Percentiles rank a stretch among this genome's conserved stretches.
These are phyloP conservation scores for Macrophya annulata DNA, from an alignment of 2,888 invertebrate species.

Conservation along the genomic window DNA sequence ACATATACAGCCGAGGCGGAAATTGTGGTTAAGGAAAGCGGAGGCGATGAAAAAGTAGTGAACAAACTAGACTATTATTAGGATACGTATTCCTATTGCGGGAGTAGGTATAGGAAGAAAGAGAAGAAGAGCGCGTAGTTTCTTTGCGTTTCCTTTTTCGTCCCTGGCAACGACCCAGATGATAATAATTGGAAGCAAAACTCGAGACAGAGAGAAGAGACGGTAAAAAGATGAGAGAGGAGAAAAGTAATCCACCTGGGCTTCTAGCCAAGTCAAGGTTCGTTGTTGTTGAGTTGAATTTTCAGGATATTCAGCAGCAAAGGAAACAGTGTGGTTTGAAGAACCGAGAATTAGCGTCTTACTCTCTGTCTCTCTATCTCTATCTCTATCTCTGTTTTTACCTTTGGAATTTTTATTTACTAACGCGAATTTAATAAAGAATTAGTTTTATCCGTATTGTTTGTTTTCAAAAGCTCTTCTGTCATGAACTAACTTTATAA, in stretches of 20 bases:
- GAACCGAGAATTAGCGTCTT: neutral
- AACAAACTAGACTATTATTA: conserved; percentile 51
- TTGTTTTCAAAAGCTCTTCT: neutral
- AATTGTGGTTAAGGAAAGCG: conserved; percentile 43
- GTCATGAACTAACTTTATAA: neutral
- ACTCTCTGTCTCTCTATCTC: neutral
- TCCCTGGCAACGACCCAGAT: conserved; percentile 67
- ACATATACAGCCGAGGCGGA: neutral
- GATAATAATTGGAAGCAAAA: conserved; percentile 71
- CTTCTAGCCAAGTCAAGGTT: conserved; percentile 44
- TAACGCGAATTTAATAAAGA: neutral
- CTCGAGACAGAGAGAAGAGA: conserved; percentile 59
- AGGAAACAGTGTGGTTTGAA: neutral
- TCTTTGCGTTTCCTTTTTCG: conserved; percentile 63
- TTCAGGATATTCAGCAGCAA: conserved; percentile 12
- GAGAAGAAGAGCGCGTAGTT: conserved; percentile 65
- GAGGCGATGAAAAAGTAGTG: conserved; percentile 48
- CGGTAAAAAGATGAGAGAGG: neutral
- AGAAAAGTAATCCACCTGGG: conserved; percentile 15
- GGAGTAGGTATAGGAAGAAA: neutral
- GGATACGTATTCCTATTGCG: conserved; percentile 44
- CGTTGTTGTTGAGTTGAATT: conserved; percentile 25
- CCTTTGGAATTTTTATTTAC: neutral
- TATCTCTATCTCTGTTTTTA: neutral
- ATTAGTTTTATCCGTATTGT: neutral